These are phyloP conservation scores for Byasa hedistus DNA, from an alignment of 2,888 invertebrate species.

Conservation along the genomic window DNA sequence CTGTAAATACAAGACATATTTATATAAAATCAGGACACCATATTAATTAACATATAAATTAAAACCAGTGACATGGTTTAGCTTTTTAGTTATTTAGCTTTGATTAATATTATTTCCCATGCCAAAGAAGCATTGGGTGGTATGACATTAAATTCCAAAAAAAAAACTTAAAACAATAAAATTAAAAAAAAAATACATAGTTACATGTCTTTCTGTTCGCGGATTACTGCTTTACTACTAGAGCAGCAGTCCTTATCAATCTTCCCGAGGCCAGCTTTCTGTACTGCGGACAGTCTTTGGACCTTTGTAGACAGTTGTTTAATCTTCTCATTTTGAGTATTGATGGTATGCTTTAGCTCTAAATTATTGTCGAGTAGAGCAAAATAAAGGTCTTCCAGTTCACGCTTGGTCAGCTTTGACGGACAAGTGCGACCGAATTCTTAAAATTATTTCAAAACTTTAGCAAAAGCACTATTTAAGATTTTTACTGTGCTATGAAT, in stretches of 20 bases:
- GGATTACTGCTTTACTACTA: conserved; percentile 45
- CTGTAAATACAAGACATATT: conserved; percentile 39
- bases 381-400: conserved; percentile 84
- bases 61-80: no score
- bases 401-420: conserved; percentile 80
- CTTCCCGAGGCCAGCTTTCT: conserved; percentile 41
- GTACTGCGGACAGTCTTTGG: conserved; percentile 49
- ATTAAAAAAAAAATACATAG: conserved; percentile 5
- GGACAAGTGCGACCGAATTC: conserved; percentile 52
- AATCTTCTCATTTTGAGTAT: conserved; percentile 79
- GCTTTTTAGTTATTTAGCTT: no score
- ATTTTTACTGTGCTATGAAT: background rate
- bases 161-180: background rate
- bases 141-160: no score
- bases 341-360: conserved; percentile 81
- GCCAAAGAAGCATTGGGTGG: no score
- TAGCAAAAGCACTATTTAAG: background rate
- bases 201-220: conserved; percentile 62
- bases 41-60: no score
- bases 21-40: no score
- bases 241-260: conserved; percentile 53
- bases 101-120: no score
- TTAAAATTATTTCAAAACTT: background rate
- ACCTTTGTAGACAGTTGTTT: conserved; percentile 55
- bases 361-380: conserved; percentile 81